phyloP scores from a whole-genome alignment of 2,888 invertebrate genomes.

The Acrobasis repandana region DNA sequence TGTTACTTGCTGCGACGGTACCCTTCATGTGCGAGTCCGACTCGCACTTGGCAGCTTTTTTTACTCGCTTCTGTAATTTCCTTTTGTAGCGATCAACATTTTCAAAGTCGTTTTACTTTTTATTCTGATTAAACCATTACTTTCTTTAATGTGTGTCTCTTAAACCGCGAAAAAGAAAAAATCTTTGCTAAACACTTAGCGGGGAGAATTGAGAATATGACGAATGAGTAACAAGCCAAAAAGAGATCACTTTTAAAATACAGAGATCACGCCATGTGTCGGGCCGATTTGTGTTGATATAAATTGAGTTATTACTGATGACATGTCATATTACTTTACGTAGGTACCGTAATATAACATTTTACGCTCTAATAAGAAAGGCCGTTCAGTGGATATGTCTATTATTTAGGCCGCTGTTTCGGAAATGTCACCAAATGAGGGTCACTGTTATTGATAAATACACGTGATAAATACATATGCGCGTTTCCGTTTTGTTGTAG shows the following conservation, averaged over 20 bases:
- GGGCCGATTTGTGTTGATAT: conserved; percentile 4
- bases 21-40: too few species aligned
- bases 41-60: too few species aligned
- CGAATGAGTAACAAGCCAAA: not conserved
- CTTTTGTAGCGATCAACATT: too few species aligned
- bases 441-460: not conserved
- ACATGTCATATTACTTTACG: not conserved
- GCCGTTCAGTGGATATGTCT: not conserved
- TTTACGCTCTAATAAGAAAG: conserved; percentile 8
- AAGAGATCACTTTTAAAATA: not conserved
- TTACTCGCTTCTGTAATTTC: too few species aligned
- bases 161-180: too few species aligned
- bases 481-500: too few species aligned
- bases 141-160: too few species aligned
- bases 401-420: not conserved
- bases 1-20: too few species aligned
- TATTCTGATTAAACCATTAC: too few species aligned
- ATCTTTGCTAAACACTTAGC: too few species aligned
- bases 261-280: not conserved
- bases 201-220: not conserved
- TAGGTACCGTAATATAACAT: not conserved
- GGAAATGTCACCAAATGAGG: not conserved
- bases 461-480: too few species aligned
- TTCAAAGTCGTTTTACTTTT: too few species aligned
- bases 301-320: conserved; percentile 3